Conservation (phyloP, 2,888 invertebrate genomes). For the Plutella xylostella region DNA sequence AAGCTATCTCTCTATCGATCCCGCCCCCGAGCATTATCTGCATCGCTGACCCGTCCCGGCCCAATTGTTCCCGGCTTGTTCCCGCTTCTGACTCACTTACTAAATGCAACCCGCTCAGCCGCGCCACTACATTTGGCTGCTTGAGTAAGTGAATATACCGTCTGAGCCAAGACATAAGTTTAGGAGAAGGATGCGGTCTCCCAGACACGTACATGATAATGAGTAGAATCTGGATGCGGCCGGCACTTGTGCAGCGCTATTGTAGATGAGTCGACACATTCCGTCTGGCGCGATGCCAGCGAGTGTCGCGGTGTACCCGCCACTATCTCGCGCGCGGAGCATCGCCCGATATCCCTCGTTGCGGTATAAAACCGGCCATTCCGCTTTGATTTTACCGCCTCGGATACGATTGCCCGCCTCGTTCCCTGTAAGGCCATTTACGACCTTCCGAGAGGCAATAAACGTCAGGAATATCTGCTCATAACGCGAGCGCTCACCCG, state of each 20-base stretch:
- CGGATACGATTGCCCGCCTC: no score
- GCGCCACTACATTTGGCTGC: no score
- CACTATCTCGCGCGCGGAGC: slow-evolving; percentile 23
- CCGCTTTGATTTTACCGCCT: background rate
- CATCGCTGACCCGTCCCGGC: slow-evolving; percentile 33
- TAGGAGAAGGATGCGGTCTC: background rate
- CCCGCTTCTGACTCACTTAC: slow-evolving; percentile 38
- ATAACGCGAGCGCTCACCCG: background rate
- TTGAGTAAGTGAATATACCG: background rate
- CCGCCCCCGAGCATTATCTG: slow-evolving; percentile 24
- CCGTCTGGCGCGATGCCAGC: slow-evolving; percentile 41
- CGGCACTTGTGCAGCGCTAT: no score
- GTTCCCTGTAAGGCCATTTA: background rate
- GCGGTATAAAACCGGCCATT: background rate
- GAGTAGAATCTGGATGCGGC: no score
- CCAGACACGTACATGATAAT: no score
- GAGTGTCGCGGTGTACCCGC: slow-evolving; percentile 27
- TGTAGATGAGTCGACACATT: slow-evolving; percentile 57
- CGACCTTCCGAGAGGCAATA: background rate
- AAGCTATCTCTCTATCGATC: slow-evolving; percentile 19
- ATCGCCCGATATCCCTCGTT: slow-evolving; percentile 20
- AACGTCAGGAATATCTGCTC: slow-evolving; percentile 1
- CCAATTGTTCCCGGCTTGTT: slow-evolving; percentile 39
- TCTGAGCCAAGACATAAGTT: background rate
- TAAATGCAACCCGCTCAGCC: slow-evolving; percentile 16